Evolutionary conservation across 2,113 vertebrate genomes (phyloP), one percentile per base, ranked within the genome.

Genomic region (Camelus dromedarius): DNA sequence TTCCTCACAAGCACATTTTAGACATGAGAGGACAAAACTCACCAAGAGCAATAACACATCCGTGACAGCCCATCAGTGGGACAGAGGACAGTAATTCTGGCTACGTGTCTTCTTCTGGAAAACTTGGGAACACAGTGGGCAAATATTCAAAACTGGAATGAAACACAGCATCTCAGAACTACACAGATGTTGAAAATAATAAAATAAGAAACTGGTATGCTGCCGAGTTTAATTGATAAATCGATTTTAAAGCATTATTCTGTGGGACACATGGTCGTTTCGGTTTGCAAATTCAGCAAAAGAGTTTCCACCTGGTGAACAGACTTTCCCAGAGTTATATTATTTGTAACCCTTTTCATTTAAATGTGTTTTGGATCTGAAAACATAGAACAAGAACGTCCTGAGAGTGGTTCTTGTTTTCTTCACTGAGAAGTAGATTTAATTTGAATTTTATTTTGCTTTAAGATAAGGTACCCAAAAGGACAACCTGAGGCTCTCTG

Each of bases 21-120:
- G 85, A 93, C 20, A 32, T 96, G 87, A 97, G 97, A 92, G 92
- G 91, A 93, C 88, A 97, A 81, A 97, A 35, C 94, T 94, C 91
- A 84, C 94, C 35, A 89, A 88, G 81, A 86, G 72, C 70, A 83
- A 95, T 91, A 95, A 97, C 10, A 62, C 75, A 67, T 62, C 52
- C 0, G 20, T 70, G 84, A 66, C 81, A 75, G 62, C 15, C 76
- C 60, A 19, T 82, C 76, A 20, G 30, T 2, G 48, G 93, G 72
- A 58, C 50, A 79, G 95, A 94, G 52, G 5, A 73, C 0, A 11
- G 48, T 81, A 95, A 97, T 97, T 96, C 62, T 73, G 24, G 62
- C 38, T 93, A 86, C 91, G 73, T 89, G 52, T 91, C 48, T 81
- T 93, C 67, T 86, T 88, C 56, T 85, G 52, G 56, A 60, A 20